Evolutionary conservation across 2,113 vertebrate genomes (phyloP), one percentile per base, ranked within the genome.

Genomic region (Delphinapterus leucas): DNA sequence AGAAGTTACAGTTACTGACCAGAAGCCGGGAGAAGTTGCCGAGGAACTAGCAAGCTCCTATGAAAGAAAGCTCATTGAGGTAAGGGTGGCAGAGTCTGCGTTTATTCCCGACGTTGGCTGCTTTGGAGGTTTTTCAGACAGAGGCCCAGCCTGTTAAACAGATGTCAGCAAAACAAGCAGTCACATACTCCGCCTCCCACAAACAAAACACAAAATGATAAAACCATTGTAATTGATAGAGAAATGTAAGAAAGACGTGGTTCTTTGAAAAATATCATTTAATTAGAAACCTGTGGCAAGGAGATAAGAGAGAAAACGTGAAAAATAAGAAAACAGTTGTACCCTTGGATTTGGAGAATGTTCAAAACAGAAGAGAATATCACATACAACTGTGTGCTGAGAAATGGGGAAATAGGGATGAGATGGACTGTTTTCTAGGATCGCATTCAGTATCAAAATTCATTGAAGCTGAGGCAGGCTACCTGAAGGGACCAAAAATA

Each of bases 11-110:
- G 93, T 98, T 68, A 98, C 99, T 3, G 99, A 99, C 95, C 99
- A 99, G 97, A 99, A 99, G 97, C 99, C 98, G 31, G 98, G 99
- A 74, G 99, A 99, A 53, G 99, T 99, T 90, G 98, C 99, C 0
- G 99, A 99, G 95, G 99, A 99, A 71, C 98, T 99, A 15, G 99
- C 99, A 3, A 99, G 98, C 97, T 99, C 99, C 96, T 99, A 99
- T 0, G 99, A 99, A 97, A 99, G 99, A 67, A 99, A 99, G 97
- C 99, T 99, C 93, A 99, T 99, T 2, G 99, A 99, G 99, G 99
- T 99, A 98, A 99, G 97, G 73, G 84, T 47, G 1, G 9, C 6
- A n/a, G 5, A 2, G 10, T 14, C 0, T 2, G 20, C 0, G 0
- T 55, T 33, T 31, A 3, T 58, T n/a, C 28, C 8, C 0, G 1